Evolutionary conservation across 2,113 vertebrate species (phyloP).

Genomic region (Alosa alosa): DNA sequence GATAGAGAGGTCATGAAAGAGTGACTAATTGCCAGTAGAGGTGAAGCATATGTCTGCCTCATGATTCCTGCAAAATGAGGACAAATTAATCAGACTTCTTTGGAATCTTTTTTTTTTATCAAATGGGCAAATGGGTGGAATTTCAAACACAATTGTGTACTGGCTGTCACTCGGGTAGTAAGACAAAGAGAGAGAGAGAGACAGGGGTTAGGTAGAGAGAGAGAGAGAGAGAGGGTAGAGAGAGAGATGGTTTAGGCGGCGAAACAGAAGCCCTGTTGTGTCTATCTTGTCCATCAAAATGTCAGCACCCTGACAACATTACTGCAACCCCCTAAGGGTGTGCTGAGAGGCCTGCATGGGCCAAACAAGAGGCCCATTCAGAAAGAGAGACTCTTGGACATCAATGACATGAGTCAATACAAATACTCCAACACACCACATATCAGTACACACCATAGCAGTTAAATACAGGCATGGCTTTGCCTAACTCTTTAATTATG

Average conservation of each 20-base stretch:
- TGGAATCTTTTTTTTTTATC: neutral
- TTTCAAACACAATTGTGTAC: neutral
- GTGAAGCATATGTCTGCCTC: neutral
- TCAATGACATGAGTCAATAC: neutral
- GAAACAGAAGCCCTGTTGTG: conserved; percentile 46
- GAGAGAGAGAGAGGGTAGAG: conserved; percentile 2
- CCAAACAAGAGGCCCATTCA: neutral
- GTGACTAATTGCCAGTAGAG: conserved; percentile 30
- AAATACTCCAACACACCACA: neutral
- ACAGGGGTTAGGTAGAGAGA: neutral
- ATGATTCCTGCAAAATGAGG: conserved; percentile 10
- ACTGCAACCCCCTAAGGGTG: conserved; percentile 30
- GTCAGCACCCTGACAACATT: conserved; percentile 47
- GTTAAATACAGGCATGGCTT: neutral
- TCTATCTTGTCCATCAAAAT: conserved; percentile 50
- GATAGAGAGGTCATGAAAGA: neutral
- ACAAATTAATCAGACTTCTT: neutral
- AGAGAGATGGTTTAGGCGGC: neutral
- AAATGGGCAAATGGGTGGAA: neutral
- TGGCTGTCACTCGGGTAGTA: neutral
- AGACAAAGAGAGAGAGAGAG: neutral
- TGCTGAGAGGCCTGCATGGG: neutral
- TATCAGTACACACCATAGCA: neutral
- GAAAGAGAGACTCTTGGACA: neutral
- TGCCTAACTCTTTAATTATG: neutral